Percentiles rank a stretch among this genome's conserved stretches.
These are phyloP conservation scores for Hybos culiciformis DNA, from an alignment of 2,888 invertebrate genomes.

Conservation along the genomic window DNA sequence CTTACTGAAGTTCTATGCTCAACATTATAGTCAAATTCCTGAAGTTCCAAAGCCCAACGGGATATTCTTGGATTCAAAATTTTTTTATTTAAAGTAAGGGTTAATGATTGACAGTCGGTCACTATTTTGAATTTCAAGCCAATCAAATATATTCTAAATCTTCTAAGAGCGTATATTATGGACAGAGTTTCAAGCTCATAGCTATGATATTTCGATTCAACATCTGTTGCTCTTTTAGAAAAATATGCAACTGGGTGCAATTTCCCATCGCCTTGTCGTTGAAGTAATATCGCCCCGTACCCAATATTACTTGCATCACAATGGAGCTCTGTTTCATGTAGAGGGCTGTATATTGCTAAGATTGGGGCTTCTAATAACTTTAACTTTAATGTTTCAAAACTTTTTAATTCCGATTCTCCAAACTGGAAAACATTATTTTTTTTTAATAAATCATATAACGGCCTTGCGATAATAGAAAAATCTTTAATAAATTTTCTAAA, in stretches of 20 bases:
- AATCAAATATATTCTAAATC: too few species aligned
- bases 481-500: slow-evolving; percentile 18
- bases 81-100: too few species aligned
- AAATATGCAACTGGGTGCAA: slow-evolving; percentile 21
- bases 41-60: too few species aligned
- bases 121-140: too few species aligned
- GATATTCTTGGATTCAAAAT: too few species aligned
- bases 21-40: too few species aligned
- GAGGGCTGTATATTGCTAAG: slow-evolving; percentile 21
- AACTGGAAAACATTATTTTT: too few species aligned
- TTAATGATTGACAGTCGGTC: too few species aligned
- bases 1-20: slow-evolving; percentile 15
- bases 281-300: too few species aligned
- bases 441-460: slow-evolving; percentile 19
- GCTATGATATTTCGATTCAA: slow-evolving; percentile 19
- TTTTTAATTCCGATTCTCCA: slow-evolving; percentile 7
- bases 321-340: slow-evolving; percentile 20
- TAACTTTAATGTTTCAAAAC: slow-evolving; percentile 11
- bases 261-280: slow-evolving; percentile 13
- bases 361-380: slow-evolving; percentile 15
- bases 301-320: slow-evolving; percentile 22
- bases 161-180: too few species aligned
- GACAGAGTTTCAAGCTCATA: slow-evolving; percentile 21
- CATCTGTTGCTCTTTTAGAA: slow-evolving; percentile 18
- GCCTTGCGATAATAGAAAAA: slow-evolving; percentile 18